These are phyloP conservation scores for Sinotaia quadrata DNA, from an alignment of 2,888 invertebrate genomes.

Conservation along the genomic window DNA sequence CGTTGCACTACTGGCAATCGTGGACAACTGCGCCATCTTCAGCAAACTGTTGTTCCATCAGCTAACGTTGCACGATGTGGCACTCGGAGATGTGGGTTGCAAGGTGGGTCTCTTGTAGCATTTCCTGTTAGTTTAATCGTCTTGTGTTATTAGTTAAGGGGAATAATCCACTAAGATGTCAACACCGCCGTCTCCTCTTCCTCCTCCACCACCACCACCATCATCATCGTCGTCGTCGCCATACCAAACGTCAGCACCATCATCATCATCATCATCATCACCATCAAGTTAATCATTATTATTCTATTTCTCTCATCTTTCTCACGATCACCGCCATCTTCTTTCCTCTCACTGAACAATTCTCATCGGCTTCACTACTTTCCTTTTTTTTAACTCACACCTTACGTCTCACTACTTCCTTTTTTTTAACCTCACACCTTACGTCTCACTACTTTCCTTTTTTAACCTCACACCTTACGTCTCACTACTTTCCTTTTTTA, in stretches of 20 bases:
- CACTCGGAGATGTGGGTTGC: conserved; percentile 9
- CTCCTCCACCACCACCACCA: no score
- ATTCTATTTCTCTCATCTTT: neutral
- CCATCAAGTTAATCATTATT: no score
- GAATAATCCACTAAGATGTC: no score
- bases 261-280: no score
- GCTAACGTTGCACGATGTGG: conserved; percentile 11
- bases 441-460: neutral
- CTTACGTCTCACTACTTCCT: neutral
- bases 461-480: neutral
- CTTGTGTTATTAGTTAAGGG: no score
- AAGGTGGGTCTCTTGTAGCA: conserved; percentile 12
- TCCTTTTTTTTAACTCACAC: neutral
- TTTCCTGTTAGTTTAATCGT: no score
- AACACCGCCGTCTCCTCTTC: no score
- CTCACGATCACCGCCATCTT: neutral
- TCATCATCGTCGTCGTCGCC: no score
- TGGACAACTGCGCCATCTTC: conserved; percentile 52
- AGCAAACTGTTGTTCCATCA: conserved; percentile 46
- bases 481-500: neutral
- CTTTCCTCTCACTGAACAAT: neutral
- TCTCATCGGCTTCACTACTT: neutral
- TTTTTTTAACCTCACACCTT: neutral
- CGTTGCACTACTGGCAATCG: conserved; percentile 52
- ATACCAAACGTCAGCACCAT: no score